These are phyloP conservation scores for Octomys mimax DNA, from an alignment of 2,797 vertebrate genomes.

Conservation along the genomic window DNA sequence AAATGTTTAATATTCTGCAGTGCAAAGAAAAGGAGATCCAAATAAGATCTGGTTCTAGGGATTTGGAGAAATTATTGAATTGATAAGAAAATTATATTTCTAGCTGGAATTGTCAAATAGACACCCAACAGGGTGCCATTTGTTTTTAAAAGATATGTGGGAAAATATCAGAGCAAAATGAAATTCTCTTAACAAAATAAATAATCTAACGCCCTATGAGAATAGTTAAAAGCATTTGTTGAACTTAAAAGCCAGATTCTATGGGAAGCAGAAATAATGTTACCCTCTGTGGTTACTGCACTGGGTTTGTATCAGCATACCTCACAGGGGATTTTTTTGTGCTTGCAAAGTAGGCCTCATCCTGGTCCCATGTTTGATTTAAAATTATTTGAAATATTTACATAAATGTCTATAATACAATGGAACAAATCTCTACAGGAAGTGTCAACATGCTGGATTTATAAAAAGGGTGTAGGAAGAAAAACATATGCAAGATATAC, in stretches of 20 bases:
- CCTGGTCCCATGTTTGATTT: background rate
- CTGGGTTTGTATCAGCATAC: background rate
- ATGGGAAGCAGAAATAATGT: background rate
- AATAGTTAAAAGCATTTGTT: background rate
- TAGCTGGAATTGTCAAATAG: background rate
- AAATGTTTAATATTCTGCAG: background rate
- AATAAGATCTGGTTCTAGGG: background rate
- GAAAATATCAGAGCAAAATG: background rate
- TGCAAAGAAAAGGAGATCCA: slow-evolving; percentile 18
- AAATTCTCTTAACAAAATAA: background rate
- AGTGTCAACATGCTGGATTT: background rate
- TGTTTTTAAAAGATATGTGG: background rate
- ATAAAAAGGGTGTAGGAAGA: background rate
- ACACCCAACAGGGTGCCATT: background rate
- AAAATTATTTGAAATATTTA: slow-evolving; percentile 47
- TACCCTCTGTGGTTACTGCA: background rate
- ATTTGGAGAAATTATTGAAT: slow-evolving; percentile 23
- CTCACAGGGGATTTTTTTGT: background rate
- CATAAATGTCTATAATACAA: background rate
- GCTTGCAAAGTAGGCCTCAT: slow-evolving; percentile 36
- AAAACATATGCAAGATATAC: background rate
- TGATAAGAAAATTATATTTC: slow-evolving; percentile 54
- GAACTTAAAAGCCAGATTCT: background rate
- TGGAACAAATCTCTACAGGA: slow-evolving; percentile 19
- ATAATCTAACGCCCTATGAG: background rate